These are phyloP conservation scores for Salvator merianae DNA, from an alignment of 2,113 vertebrate genomes.

Conservation along the genomic window DNA sequence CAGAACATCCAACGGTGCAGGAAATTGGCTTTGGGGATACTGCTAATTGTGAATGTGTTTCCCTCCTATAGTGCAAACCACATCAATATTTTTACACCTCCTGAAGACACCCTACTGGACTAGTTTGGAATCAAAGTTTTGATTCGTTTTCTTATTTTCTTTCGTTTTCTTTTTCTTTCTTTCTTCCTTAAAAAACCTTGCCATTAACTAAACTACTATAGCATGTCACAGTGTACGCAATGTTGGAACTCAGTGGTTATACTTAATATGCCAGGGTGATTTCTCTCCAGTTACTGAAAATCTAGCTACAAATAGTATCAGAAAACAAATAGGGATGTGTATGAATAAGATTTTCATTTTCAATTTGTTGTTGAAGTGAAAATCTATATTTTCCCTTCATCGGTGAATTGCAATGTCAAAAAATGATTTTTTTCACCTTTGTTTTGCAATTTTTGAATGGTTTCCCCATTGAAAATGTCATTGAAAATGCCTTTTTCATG, in stretches of 20 bases:
- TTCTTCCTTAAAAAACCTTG: background rate
- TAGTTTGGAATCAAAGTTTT: background rate
- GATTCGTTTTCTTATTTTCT: background rate
- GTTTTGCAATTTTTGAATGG: too few species aligned
- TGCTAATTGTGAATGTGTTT: slow-evolving; percentile 16
- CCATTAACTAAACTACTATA: background rate
- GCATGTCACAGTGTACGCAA: background rate
- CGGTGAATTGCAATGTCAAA: too few species aligned
- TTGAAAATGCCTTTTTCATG: too few species aligned
- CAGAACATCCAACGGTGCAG: background rate
- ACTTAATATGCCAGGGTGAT: background rate
- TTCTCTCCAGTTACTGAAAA: background rate
- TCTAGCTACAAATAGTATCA: background rate
- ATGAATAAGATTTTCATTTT: too few species aligned
- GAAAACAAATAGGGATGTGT: too few species aligned
- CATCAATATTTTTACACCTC: slow-evolving; percentile 7
- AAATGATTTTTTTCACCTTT: too few species aligned
- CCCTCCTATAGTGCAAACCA: background rate
- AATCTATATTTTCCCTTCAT: too few species aligned
- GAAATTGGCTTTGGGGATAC: slow-evolving; percentile 10
- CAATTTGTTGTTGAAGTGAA: too few species aligned
- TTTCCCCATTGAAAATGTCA: too few species aligned
- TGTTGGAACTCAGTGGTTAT: background rate
- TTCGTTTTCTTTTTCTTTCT: background rate
- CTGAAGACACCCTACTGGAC: slow-evolving; percentile 10